phyloP scores from a whole-genome alignment of 64 coral and sea anemone genomes.

The Montipora cactus region DNA sequence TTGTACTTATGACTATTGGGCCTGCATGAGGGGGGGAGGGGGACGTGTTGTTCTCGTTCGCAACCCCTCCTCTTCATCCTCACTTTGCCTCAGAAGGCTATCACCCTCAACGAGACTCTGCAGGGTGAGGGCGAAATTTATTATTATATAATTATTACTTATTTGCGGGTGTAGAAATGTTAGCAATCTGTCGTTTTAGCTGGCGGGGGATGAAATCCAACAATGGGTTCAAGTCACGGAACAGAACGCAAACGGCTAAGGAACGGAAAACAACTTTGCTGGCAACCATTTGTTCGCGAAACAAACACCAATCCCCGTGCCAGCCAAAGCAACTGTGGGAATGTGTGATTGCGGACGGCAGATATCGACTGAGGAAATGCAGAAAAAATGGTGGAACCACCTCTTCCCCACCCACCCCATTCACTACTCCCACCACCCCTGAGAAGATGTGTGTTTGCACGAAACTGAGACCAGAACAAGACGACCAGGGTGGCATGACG shows the following conservation, averaged over 20 bases:
- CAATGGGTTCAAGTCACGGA: not conserved
- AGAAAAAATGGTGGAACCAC: slow-evolving; percentile 34
- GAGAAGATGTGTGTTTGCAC: slow-evolving; percentile 80
- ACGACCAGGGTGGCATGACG: not conserved
- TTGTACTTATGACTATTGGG: too few relatives aligned
- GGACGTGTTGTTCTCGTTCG: too few relatives aligned
- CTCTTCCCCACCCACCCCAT: not conserved
- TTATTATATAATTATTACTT: too few relatives aligned
- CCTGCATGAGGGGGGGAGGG: too few relatives aligned
- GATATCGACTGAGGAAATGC: slow-evolving; percentile 78
- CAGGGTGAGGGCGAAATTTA: not conserved
- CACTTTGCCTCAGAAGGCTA: too few relatives aligned
- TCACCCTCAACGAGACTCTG: too few relatives aligned
- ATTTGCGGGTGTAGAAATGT: slow-evolving; percentile 28
- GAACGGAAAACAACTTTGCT: slow-evolving; percentile 21
- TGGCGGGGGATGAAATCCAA: slow-evolving; percentile 53
- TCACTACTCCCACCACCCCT: not conserved
- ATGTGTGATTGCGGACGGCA: slow-evolving; percentile 59
- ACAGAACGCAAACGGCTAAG: slow-evolving; percentile 17
- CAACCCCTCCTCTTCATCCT: too few relatives aligned
- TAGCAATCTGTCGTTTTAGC: slow-evolving; percentile 31
- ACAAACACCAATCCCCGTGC: slow-evolving; percentile 58
- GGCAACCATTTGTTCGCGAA: slow-evolving; percentile 37
- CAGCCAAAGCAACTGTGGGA: slow-evolving; percentile 75
- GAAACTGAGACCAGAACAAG: slow-evolving; percentile 24